Base-by-base conservation (phyloP, 2,888 invertebrate genomes). In the Lepidocyrtoides sp. region DNA sequence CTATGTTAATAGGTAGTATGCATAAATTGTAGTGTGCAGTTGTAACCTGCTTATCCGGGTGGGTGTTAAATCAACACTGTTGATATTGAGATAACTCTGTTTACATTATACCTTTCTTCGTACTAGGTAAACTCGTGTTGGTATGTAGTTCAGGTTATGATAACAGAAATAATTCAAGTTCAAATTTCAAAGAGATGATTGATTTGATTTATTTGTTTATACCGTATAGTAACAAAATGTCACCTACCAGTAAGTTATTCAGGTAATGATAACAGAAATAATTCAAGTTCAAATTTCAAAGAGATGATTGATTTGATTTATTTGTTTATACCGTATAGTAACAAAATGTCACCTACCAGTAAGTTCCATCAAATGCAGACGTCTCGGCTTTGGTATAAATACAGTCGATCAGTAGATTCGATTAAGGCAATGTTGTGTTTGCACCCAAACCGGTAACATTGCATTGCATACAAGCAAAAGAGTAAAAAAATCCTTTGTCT, bases 341-440 rank as follows among this genome's bases (percentile, higher is more conserved):
- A n/a, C n/a, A n/a, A n/a, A n/a, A n/a, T 23, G 2, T 10, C 20
- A 20, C 20, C 0, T 54, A 4, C 20, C 2, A 20, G 23, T 1
- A 5, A 0, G 60, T 23, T 5, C 5, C 26, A 5, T n/a, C n/a
- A n/a, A n/a, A n/a, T n/a, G n/a, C n/a, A n/a, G n/a, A n/a, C n/a
- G 26, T 23, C 26, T 5, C 26, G 5, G 20, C 10, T 23, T 41
- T 36, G 57, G 14, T 72, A 72, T 72, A 72, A 72, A 72, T 44
- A 23, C 69, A 36, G 41, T 0, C 69, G 29, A 12, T 20, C 1
- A 10, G 23, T n/a, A 14, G 5, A 32, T 14, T 63, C 12, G 5
- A 5, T 36, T 14, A 12, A 77, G 63, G 48, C 87, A 88, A 20
- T 81, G 79, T 69, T 69, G 87, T 81, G 51, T 81, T 88, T 79